Conservation (phyloP, 2,888 invertebrate genomes). For the Alviniconcha strummeri region DNA sequence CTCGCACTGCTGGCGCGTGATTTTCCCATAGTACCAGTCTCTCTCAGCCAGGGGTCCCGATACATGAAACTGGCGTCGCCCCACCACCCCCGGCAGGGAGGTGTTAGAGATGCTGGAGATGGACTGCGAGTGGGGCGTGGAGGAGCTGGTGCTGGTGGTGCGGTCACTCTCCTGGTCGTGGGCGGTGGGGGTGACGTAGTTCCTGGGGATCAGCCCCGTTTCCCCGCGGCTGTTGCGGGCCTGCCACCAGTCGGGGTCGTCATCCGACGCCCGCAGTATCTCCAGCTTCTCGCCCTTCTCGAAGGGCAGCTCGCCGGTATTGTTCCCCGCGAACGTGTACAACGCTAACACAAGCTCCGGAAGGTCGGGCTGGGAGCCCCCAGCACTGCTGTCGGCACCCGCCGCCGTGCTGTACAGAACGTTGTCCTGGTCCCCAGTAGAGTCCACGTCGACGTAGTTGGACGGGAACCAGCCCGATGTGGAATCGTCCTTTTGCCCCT, state of each 20-base stretch:
- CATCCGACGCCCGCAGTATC: slow-evolving; percentile 95
- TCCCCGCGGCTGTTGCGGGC: slow-evolving; percentile 94
- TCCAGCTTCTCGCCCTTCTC: slow-evolving; percentile 96
- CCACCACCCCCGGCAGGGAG: slow-evolving; percentile 57
- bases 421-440: slow-evolving; percentile 25
- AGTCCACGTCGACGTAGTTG: slow-evolving; percentile 85
- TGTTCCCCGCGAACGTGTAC: slow-evolving; percentile 85
- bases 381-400: slow-evolving; percentile 44
- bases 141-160: slow-evolving; percentile 61
- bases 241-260: slow-evolving; percentile 99
- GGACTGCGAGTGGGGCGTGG: slow-evolving; percentile 70
- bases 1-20: slow-evolving; percentile 97
- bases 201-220: slow-evolving; percentile 91
- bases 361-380: slow-evolving; percentile 37
- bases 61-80: slow-evolving; percentile 64
- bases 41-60: slow-evolving; percentile 69
- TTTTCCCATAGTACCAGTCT: slow-evolving; percentile 98
- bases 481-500: slow-evolving; percentile 79
- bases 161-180: slow-evolving; percentile 58
- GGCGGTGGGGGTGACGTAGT: slow-evolving; percentile 74
- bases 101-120: slow-evolving; percentile 68
- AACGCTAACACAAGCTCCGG: slow-evolving; percentile 96
- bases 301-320: slow-evolving; percentile 93
- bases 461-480: slow-evolving; percentile 96
- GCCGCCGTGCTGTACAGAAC: slow-evolving; percentile 61